phyloP scores from a whole-genome alignment of 1,140 invertebrate genomes.

The Euwallacea fornicatus region DNA sequence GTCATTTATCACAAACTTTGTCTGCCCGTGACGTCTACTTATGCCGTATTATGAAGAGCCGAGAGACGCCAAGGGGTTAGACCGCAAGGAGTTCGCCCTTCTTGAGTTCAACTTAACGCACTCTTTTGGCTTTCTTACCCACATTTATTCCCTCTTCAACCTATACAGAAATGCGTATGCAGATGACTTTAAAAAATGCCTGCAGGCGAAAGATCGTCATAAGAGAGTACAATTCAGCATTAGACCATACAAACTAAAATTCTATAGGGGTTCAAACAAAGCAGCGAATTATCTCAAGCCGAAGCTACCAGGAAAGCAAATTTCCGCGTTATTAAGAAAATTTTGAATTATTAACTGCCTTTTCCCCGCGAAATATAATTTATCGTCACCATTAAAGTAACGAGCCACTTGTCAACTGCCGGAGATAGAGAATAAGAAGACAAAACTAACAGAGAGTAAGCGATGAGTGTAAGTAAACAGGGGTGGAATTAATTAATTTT shows the following conservation, averaged over 20 bases:
- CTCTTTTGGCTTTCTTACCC: neutral
- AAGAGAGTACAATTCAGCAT: too few species aligned
- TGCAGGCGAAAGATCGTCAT: too few species aligned
- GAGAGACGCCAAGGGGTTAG: slow-evolving; percentile 26
- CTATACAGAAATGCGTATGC: too few species aligned
- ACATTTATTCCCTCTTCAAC: too few species aligned
- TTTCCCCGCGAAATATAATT: slow-evolving; percentile 15
- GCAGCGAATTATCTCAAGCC: slow-evolving; percentile 2
- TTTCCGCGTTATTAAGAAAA: slow-evolving; percentile 30
- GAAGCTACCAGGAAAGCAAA: slow-evolving; percentile 17
- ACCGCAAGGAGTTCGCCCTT: neutral
- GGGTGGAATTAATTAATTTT: slow-evolving; percentile 6
- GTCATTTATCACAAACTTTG: slow-evolving; percentile 37
- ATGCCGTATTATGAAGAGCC: slow-evolving; percentile 36
- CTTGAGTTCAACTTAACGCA: slow-evolving; percentile 6
- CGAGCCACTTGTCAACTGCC: slow-evolving; percentile 29
- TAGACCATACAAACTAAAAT: neutral
- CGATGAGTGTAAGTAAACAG: slow-evolving; percentile 13
- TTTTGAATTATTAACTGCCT: slow-evolving; percentile 28
- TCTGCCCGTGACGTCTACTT: slow-evolving; percentile 31
- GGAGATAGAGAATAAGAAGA: slow-evolving; percentile 26
- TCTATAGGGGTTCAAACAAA: neutral
- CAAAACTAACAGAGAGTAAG: slow-evolving; percentile 12
- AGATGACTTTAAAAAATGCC: too few species aligned
- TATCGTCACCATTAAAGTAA: slow-evolving; percentile 26